phyloP scores from a whole-genome alignment of 1,140 invertebrate species.

The Triops longicaudatus region DNA sequence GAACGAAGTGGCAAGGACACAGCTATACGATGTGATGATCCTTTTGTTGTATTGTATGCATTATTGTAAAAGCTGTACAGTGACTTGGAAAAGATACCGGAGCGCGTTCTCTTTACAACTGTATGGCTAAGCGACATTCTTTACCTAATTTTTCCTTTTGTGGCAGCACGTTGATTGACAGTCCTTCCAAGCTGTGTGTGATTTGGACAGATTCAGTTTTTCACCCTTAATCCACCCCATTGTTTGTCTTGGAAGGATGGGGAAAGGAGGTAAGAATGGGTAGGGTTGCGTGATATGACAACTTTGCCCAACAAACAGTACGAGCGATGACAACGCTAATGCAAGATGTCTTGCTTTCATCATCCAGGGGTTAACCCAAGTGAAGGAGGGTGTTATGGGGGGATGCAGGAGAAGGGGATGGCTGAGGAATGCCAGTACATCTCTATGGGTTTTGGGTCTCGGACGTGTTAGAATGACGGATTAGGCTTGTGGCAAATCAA shows the following conservation, averaged over 20 bases:
- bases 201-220: too few relatives aligned
- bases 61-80: too few relatives aligned
- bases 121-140: too few relatives aligned
- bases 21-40: too few relatives aligned
- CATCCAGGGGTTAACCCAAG: background rate
- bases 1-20: too few relatives aligned
- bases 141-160: too few relatives aligned
- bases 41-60: too few relatives aligned
- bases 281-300: background rate
- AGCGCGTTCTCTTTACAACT: too few relatives aligned
- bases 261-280: too few relatives aligned
- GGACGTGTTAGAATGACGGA: background rate
- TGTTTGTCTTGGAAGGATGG: background rate
- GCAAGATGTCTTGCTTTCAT: background rate
- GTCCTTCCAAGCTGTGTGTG: too few relatives aligned
- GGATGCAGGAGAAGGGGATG: background rate
- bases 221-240: background rate
- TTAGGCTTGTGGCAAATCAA: background rate
- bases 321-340: constrained; percentile 14
- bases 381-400: background rate
- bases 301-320: background rate
- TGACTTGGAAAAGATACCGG: too few relatives aligned
- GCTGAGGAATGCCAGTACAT: background rate
- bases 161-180: too few relatives aligned
- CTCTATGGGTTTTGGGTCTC: background rate